These are phyloP conservation scores for Eudasyphora cyanicolor DNA, from an alignment of 2,888 invertebrate species.

Conservation along the genomic window DNA sequence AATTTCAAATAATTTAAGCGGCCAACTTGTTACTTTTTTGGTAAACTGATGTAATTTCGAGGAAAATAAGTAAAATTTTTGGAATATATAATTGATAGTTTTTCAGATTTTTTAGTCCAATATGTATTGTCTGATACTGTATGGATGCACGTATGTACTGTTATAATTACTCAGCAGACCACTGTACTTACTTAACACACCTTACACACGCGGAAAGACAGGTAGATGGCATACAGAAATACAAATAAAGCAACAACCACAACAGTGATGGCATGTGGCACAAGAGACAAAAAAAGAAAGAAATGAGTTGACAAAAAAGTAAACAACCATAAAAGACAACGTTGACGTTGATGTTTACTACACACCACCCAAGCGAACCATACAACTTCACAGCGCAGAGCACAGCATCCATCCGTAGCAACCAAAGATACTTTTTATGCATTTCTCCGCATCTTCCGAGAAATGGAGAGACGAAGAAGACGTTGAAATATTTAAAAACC, in stretches of 20 bases:
- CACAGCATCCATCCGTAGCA: background rate
- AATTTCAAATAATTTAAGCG: too few relatives aligned
- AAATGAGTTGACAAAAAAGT: conserved; percentile 45
- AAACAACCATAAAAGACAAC: background rate
- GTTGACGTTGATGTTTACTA: background rate
- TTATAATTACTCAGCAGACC: background rate
- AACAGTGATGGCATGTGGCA: background rate
- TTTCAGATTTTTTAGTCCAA: too few relatives aligned
- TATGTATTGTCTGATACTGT: too few relatives aligned
- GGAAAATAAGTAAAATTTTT: too few relatives aligned
- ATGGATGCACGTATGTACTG: too few relatives aligned
- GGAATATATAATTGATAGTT: too few relatives aligned
- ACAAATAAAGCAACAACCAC: background rate
- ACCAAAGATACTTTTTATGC: conserved; percentile 13
- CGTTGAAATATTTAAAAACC: conserved; percentile 46
- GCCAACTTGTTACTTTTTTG: too few relatives aligned
- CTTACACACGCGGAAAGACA: conserved; percentile 12
- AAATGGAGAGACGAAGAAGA: conserved; percentile 26
- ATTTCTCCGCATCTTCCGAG: conserved; percentile 16
- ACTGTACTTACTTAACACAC: background rate
- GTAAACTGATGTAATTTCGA: too few relatives aligned
- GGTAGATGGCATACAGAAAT: too few relatives aligned
- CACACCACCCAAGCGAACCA: background rate
- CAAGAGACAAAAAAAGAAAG: background rate
- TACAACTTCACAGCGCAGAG: background rate